phyloP scores from a whole-genome alignment of 2,113 vertebrate genomes.

The Gracilinanus agilis region DNA sequence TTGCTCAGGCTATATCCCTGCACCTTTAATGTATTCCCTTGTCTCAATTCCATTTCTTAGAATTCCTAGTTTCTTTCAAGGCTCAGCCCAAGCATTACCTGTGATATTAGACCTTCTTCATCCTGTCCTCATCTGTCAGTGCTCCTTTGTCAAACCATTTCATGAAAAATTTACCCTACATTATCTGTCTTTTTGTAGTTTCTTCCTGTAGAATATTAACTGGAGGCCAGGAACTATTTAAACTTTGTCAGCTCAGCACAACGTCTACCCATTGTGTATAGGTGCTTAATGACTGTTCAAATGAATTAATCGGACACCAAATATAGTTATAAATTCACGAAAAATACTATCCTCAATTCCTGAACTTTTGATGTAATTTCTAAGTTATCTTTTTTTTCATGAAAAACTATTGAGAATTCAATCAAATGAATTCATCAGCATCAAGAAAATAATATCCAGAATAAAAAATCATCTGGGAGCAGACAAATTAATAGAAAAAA shows the following conservation, averaged over 20 bases:
- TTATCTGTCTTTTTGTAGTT: not conserved
- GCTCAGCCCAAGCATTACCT: not conserved
- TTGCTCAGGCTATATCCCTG: not conserved
- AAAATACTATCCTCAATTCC: not conserved
- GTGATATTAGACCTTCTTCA: not conserved
- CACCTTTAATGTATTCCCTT: not conserved
- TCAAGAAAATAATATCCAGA: not conserved
- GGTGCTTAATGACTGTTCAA: not conserved
- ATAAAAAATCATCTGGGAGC: not conserved
- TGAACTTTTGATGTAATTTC: not conserved
- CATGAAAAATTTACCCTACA: not conserved
- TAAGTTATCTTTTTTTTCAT: conserved; percentile 25
- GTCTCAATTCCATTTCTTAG: not conserved
- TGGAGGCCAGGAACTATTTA: not conserved
- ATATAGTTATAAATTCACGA: not conserved
- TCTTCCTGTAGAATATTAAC: not conserved
- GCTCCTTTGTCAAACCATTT: not conserved
- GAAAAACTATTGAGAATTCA: conserved; percentile 19
- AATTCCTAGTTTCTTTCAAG: not conserved
- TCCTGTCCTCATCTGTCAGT: not conserved
- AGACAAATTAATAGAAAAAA: not conserved
- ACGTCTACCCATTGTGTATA: not conserved
- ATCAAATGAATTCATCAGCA: conserved; percentile 20
- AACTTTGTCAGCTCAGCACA: not conserved
- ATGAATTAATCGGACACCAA: not conserved